Conservation (phyloP, 1,140 invertebrate species). For the Potamilus streckersoni region DNA sequence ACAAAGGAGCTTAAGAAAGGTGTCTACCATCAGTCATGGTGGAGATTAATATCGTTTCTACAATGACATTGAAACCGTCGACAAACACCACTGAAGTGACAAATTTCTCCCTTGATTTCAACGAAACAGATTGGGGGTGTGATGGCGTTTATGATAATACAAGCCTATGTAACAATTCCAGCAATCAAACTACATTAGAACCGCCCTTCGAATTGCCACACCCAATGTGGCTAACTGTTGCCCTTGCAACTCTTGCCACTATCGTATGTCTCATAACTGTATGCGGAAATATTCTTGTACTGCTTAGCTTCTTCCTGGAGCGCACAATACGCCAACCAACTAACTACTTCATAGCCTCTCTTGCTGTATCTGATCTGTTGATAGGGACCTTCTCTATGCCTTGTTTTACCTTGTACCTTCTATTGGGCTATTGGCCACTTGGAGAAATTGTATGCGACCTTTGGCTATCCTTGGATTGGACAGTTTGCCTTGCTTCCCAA, state of each 20-base stretch:
- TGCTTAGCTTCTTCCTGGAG: slow-evolving; percentile 97
- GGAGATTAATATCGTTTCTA: too few species aligned
- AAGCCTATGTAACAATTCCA: too few species aligned
- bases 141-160: too few species aligned
- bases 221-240: slow-evolving; percentile 88
- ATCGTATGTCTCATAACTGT: slow-evolving; percentile 57
- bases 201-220: slow-evolving; percentile 76
- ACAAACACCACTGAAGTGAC: too few species aligned
- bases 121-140: too few species aligned
- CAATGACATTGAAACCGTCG: too few species aligned
- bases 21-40: too few species aligned
- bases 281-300: slow-evolving; percentile 94
- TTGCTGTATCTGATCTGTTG: slow-evolving; percentile 97
- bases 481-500: slow-evolving; percentile 98
- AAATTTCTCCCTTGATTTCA: too few species aligned
- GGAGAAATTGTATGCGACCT: slow-evolving; percentile 96
- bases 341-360: slow-evolving; percentile 99
- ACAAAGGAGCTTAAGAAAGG: too few species aligned
- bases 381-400: slow-evolving; percentile 92
- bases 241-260: slow-evolving; percentile 90
- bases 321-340: slow-evolving; percentile 97
- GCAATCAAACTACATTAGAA: too few species aligned
- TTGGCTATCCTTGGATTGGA: slow-evolving; percentile 99
- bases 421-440: slow-evolving; percentile 93
- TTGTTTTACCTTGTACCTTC: slow-evolving; percentile 95